A percentile compares a stretch with the other conserved stretches of the same genome.
phyloP scores from a whole-genome alignment of 1,140 invertebrate genomes.

The Augochlora pura region DNA sequence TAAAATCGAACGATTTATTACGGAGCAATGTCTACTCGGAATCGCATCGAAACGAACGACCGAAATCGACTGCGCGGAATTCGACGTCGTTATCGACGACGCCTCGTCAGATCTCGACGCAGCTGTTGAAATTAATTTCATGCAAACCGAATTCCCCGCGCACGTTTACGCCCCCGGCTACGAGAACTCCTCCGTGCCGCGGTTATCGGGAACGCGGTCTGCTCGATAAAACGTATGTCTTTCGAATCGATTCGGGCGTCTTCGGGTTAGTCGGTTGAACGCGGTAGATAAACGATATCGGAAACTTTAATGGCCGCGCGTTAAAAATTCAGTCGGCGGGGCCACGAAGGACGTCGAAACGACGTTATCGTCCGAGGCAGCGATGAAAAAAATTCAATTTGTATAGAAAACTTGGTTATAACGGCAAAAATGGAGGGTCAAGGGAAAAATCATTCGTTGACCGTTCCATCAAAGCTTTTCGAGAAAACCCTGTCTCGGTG shows the following conservation, averaged over 20 bases:
- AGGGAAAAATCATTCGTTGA: neutral
- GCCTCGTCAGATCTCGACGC: too few relatives aligned
- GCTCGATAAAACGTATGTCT: constrained; percentile 1
- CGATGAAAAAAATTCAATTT: neutral
- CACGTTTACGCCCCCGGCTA: neutral
- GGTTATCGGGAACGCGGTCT: neutral
- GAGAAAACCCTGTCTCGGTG: too few relatives aligned
- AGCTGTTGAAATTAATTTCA: constrained; percentile 22
- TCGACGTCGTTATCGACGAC: neutral
- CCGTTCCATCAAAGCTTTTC: too few relatives aligned
- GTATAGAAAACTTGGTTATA: neutral
- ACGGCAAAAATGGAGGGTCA: neutral
- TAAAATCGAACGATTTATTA: neutral
- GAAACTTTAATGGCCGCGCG: neutral
- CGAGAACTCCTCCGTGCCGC: too few relatives aligned
- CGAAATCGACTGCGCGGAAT: neutral
- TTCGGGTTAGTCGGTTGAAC: neutral
- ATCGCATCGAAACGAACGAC: neutral
- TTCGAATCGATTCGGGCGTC: neutral
- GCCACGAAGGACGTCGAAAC: constrained; percentile 1
- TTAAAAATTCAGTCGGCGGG: constrained; percentile 4
- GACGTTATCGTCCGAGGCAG: neutral
- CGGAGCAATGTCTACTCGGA: neutral
- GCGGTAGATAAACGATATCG: constrained; percentile 7
- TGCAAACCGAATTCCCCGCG: constrained; percentile 20